Conservation (phyloP, 1,140 invertebrate genomes). For the Drosophila nebulosa region DNA sequence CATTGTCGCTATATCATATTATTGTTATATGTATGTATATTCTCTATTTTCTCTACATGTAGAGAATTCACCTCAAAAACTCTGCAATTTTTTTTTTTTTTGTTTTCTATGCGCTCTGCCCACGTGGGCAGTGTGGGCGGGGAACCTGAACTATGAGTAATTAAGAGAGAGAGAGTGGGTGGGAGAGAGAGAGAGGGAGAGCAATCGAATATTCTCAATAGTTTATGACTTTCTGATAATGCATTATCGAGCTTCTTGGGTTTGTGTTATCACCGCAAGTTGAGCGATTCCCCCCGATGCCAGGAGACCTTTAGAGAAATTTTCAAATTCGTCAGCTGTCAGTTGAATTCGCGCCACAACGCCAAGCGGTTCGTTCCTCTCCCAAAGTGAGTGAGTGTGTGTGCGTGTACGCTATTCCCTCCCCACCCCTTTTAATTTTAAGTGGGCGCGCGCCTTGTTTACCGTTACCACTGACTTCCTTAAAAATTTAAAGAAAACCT, state of each 20-base stretch:
- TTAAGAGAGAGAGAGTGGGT: background rate
- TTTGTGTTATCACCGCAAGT: background rate
- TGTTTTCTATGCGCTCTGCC: conserved; percentile 3
- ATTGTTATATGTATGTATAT: conserved; percentile 22
- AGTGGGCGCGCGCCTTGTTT: background rate
- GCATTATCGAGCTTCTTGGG: conserved; percentile 47
- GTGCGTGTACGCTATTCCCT: background rate
- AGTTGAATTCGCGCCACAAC: conserved; percentile 58
- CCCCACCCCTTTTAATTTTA: background rate
- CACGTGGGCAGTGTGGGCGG: conserved; percentile 38
- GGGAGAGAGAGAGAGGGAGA: too few species aligned
- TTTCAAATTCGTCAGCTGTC: conserved; percentile 38
- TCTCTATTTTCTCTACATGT: background rate
- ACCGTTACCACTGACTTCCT: background rate
- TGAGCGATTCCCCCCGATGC: background rate
- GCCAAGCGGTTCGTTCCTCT: conserved; percentile 33
- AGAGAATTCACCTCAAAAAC: background rate
- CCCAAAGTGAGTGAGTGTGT: background rate
- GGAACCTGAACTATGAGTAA: conserved; percentile 17
- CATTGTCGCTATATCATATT: conserved; percentile 63
- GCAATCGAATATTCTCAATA: conserved; percentile 4
- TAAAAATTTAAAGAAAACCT: background rate
- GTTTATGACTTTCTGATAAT: conserved; percentile 47
- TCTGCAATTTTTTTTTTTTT: conserved; percentile 8
- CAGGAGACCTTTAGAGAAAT: conserved; percentile 8